A percentile compares a stretch with the other conserved stretches of the same genome.
Conservation (phyloP, 2,797 vertebrate genomes). For the Hyperoplus immaculatus region DNA sequence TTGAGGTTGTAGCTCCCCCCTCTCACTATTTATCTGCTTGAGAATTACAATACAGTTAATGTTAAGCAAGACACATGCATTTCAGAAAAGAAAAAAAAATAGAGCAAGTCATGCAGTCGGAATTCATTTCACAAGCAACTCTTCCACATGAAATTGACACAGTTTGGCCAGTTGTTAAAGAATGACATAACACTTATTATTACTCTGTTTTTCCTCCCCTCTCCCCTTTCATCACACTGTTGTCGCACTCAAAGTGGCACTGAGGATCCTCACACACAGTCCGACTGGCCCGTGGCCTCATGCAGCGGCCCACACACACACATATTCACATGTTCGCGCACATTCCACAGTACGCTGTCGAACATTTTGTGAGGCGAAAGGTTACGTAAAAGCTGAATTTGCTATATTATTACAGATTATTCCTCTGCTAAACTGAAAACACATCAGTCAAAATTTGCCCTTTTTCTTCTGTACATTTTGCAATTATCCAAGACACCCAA, state of each 20-base stretch:
- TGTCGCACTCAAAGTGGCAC: slow-evolving; percentile 29
- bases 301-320: slow-evolving; percentile 49
- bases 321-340: slow-evolving; percentile 56
- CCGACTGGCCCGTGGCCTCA: slow-evolving; percentile 29
- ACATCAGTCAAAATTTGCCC: not conserved
- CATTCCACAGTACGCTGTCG: slow-evolving; percentile 65
- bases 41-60: slow-evolving; percentile 34
- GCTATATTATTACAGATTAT: slow-evolving; percentile 27
- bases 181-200: not conserved
- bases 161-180: not conserved
- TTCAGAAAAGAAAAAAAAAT: not conserved
- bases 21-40: slow-evolving; percentile 27
- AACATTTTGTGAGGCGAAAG: slow-evolving; percentile 63
- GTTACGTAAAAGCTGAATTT: slow-evolving; percentile 56
- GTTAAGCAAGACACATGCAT: slow-evolving; percentile 10
- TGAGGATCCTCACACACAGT: slow-evolving; percentile 46
- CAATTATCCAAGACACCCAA: not conserved
- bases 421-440: not conserved
- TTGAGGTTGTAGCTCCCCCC: slow-evolving; percentile 30
- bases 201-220: slow-evolving; percentile 12
- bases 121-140: slow-evolving; percentile 1
- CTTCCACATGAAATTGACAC: not conserved
- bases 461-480: not conserved
- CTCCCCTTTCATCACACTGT: slow-evolving; percentile 19
- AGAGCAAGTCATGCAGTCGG: not conserved